Percentiles rank a stretch among this genome's conserved stretches.
Conservation (phyloP, 2,797 vertebrate genomes). For the Poeciliopsis infans region DNA sequence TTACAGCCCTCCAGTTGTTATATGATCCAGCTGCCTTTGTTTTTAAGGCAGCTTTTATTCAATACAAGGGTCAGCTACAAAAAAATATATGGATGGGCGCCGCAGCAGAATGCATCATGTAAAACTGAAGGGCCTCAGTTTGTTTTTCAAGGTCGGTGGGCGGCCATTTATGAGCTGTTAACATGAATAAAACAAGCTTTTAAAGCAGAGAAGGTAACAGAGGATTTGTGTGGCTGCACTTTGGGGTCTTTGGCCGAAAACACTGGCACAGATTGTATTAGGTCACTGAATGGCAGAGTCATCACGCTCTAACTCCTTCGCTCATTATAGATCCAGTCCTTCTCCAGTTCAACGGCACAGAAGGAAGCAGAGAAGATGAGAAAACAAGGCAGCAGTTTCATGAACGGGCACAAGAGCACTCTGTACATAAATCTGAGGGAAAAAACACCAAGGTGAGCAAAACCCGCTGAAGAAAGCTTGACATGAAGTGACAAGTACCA, state of each 20-base stretch:
- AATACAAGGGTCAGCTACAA: constrained; percentile 24
- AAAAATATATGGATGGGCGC: constrained; percentile 12
- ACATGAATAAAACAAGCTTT: constrained; percentile 73
- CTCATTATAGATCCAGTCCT: constrained; percentile 54
- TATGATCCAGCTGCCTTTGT: no score
- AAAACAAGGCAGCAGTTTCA: constrained; percentile 42
- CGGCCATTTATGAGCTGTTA: constrained; percentile 76
- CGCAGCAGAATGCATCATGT: constrained; percentile 19
- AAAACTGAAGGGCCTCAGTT: constrained; percentile 42
- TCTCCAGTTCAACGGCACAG: constrained; percentile 42
- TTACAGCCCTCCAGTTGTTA: neutral
- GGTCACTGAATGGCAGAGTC: constrained; percentile 47
- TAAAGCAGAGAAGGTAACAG: constrained; percentile 67
- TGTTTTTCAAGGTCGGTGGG: constrained; percentile 67
- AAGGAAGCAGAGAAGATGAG: constrained; percentile 37
- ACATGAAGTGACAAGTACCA: constrained; percentile 54
- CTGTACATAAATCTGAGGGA: constrained; percentile 33
- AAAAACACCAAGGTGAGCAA: constrained; percentile 35
- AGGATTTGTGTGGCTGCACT: constrained; percentile 63
- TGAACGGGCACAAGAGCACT: constrained; percentile 50
- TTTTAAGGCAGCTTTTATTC: constrained; percentile 26
- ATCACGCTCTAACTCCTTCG: constrained; percentile 61
- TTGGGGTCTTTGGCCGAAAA: constrained; percentile 40
- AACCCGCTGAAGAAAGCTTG: constrained; percentile 13
- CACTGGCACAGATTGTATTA: constrained; percentile 62